Evolutionary conservation across 2,113 vertebrate genomes (phyloP), one percentile per base, ranked within the genome.

Genomic region (Brachyhypopomus occidentalis): DNA sequence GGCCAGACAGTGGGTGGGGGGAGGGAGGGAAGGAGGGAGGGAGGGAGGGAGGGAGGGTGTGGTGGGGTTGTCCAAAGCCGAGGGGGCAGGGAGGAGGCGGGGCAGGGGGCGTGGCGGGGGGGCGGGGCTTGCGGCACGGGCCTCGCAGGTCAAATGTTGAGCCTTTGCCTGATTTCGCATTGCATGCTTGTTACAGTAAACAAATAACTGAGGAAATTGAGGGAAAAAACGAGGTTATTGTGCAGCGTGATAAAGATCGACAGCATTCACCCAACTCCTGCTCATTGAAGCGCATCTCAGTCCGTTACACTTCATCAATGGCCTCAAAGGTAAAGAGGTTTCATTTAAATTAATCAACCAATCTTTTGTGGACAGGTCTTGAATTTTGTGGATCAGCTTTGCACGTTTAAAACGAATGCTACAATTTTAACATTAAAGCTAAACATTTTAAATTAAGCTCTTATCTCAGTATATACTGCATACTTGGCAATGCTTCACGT

Each of bases 171-270:
- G 84, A 85, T 88, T 88, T 91, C 89, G 87, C 89, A 89, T 92
- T 91, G 90, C 93, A 92, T 92, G 90, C 80, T 89, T 91, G 90
- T 93, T 91, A 93, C 87, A 79, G 89, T 86, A 88, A 84, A 85
- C 87, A 86, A 90, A 90, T 90, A 79, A 67, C 27, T 74, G 82
- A 72, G 87, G 83, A 87, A 85, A 87, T 80, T 84, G 86, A 75
- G 69, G 82, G 63, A 83, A 82, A 79, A 75, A 85, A 79, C 36
- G 30, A 30, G 52, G 41, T 55, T 81, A 19, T 69, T 80, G 64
- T 74, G 19, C 30, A 38, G 63, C 3, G 56, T 36, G 71, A 62
- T 58, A 23, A 38, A 63, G 72, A 84, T 38, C n/a, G 56, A 12
- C 52, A 73, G 79, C 72, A 82, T 69, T 58, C 17, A 59, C 71